Conservation (phyloP, 2,113 vertebrate genomes). For the Casuarius casuarius region DNA sequence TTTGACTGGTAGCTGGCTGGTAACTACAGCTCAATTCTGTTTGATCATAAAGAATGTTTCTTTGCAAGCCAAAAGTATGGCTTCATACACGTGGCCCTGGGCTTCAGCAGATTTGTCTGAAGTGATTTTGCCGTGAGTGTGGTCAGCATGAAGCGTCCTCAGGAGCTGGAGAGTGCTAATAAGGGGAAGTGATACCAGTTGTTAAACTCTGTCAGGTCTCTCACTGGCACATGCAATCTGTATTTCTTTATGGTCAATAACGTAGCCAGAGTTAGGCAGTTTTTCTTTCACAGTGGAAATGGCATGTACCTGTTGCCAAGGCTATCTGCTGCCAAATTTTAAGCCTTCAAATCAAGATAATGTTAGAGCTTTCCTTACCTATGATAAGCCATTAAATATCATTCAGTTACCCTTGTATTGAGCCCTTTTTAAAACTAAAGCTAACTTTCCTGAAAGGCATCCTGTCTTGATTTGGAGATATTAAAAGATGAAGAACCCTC, state of each 20-base stretch:
- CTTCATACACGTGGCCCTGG: rapidly evolving
- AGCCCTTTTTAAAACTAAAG: neutral
- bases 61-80: neutral
- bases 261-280: neutral
- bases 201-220: rapidly evolving
- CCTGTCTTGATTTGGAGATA: conserved; percentile 65
- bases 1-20: neutral
- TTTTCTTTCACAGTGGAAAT: neutral
- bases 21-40: neutral
- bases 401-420: conserved; percentile 47
- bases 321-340: neutral
- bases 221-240: neutral
- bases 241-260: neutral
- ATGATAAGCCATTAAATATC: conserved; percentile 46
- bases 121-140: neutral
- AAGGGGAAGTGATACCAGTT: neutral
- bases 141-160: neutral
- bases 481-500: conserved; percentile 64
- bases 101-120: neutral
- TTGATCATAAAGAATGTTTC: neutral
- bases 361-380: conserved; percentile 39
- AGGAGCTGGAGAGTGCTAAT: neutral
- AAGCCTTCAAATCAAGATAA: conserved; percentile 9
- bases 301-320: conserved; percentile 22
- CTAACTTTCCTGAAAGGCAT: conserved; percentile 60